Base-by-base conservation (phyloP, 2,888 invertebrate genomes). In the Lochmaea capreae region DNA sequence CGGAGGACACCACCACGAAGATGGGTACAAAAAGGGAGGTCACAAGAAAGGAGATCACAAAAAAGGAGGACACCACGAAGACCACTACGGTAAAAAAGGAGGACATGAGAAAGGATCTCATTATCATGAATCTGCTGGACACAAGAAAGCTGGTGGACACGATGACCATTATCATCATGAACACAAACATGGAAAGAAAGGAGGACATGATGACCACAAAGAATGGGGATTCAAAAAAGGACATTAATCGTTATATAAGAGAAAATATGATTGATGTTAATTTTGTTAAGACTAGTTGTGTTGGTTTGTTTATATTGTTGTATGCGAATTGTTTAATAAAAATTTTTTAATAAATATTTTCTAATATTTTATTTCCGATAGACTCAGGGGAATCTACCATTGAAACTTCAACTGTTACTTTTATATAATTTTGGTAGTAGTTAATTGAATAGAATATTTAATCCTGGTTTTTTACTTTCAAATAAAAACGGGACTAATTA, bases 41-140 rank as follows among this genome's bases (percentile, higher is more conserved):
- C 92, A 93, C 85, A 91, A 92, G 86, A 94, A 95, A 87, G 94
- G 94, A 81, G 94, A 94, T n/a, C 93, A 94, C 85, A 92, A 94
- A 83, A 91, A 95, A 82, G 92, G 93, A 61, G 93, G 90, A 10
- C 93, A 93, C 80, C 93, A 94, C 81, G 91, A 93, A 81, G 93
- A 93, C 80, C 92, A 94, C 83, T 92, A 94, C 79, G 94, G 94
- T 49, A 93, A 95, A 87, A 94, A 95, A 84, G 94, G 94, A 11
- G 91, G 93, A 82, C 92, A 93, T 83, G 92, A 94, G 84, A 93
- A 95, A 84, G 95, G 95, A 8, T 92, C 92, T 74, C 94, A 95
- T 84, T 92, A 94, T 84, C 91, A 94, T 82, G 93, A 93, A 54
- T 92, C 94, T 83, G 92, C 93, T 80, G 95, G 95, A 0, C 94